Evolutionary conservation across 2,797 vertebrate genomes (phyloP), one percentile per base, ranked within the genome.

Genomic region (Novumbra hubbsi): DNA sequence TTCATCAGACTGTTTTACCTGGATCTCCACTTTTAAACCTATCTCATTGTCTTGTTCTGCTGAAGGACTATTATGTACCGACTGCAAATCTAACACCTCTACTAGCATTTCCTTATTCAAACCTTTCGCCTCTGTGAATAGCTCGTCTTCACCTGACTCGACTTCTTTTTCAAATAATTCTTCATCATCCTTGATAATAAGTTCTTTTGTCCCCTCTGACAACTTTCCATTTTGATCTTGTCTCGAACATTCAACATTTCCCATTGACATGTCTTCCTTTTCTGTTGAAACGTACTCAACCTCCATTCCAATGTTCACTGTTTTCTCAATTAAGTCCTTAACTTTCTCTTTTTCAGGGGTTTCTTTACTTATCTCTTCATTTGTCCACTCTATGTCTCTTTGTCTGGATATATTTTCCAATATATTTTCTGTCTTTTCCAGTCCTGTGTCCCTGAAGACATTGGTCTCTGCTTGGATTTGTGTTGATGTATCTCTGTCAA

Each of bases 251-350:
- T 85, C 84, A 76, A 74, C 85, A 74, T 7, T 19, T 65, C 82
- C 84, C 81, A 57, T 83, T 83, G 88, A 84, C 80, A 80, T 76
- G 76, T 87, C 83, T 73, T 87, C 78, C 79, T 81, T 71, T 83
- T 78, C 78, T 45, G 71, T 60, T 1, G 34, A 48, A 27, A 73
- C 73, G 11, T 82, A 78, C 78, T 83, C 52, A 30, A 80, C 78
- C 81, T 86, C 74, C 68, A 76, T 75, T 76, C 11, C 72, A 81
- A 77, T 76, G 76, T 75, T 74, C 73, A 84, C 85, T 32, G 30
- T 72, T 71, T 86, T 83, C 78, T 78, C 81, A 69, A 72, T 83
- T 81, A 73, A 72, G 77, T 87, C 83, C 79, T 67, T 73, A 24
- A 5, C 68, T 74, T 72, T 81, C 74, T 87, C 87, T 83, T 79